Evolutionary conservation across 2,888 invertebrate species (phyloP).

Genomic region (Sepioteuthis lessoniana): DNA sequence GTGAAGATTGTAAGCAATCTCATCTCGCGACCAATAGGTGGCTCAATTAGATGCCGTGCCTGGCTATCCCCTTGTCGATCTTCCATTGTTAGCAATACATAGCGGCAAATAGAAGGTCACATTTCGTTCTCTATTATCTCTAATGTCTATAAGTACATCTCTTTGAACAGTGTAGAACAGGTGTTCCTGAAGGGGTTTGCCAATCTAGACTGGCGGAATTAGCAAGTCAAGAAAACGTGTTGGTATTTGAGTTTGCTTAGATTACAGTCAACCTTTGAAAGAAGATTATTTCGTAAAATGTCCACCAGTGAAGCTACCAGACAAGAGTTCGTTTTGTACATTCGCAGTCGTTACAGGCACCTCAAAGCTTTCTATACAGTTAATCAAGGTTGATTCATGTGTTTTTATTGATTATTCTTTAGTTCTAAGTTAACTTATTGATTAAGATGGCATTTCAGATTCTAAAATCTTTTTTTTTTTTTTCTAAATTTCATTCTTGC

Average conservation of each 20-base stretch:
- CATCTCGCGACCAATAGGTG: no score
- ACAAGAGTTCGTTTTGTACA: neutral
- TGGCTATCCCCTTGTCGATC: neutral
- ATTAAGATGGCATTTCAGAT: neutral
- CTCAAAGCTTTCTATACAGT: neutral
- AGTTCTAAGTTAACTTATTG: neutral
- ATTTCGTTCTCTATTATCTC: neutral
- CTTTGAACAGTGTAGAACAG: neutral
- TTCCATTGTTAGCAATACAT: neutral
- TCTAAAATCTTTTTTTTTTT: neutral
- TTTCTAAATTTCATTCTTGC: no score
- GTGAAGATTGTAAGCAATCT: no score
- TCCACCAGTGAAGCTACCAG: neutral
- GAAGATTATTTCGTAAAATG: no score
- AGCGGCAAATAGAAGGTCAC: slow-evolving; percentile 10
- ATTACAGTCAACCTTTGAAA: no score
- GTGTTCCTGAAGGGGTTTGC: neutral
- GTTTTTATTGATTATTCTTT: neutral
- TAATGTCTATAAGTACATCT: neutral
- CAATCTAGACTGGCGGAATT: neutral
- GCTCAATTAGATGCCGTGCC: no score
- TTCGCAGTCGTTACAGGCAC: neutral
- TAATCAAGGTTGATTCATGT: neutral
- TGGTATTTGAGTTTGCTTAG: no score
- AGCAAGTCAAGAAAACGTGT: neutral